Evolutionary conservation across 1,140 invertebrate species (phyloP), one percentile per base, ranked within the genome.

Genomic region (Diploscapter pachys): DNA sequence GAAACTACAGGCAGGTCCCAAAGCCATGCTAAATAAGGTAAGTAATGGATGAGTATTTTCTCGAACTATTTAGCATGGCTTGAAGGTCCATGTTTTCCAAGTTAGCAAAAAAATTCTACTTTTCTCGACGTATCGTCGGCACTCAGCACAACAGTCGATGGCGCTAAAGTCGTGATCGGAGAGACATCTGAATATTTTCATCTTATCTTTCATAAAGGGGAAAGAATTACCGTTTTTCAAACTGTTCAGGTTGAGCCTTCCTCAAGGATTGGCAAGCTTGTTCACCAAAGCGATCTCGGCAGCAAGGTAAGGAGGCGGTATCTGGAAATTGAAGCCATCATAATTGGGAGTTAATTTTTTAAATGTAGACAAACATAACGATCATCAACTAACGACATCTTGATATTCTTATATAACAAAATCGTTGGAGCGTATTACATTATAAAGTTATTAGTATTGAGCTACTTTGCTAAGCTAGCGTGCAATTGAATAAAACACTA

Each of bases 81-180:
- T 59, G 9, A 59, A 59, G 31, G 6, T 64, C n/a, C 1, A 64
- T 64, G 6, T 6, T 64, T 64, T 8, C 31, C 13, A 31, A 8
- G 63, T 1, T 6, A 31, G 31, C 4, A 51, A 51, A 67, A 67
- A 11, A 53, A 4, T 11, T 13, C 9, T 31, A 4, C 53, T 61
- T 48, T 62, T 78, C 78, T 63, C 49, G 55, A 71, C 49, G 76
- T 74, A 59, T 78, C 76, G 57, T 80, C 78, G 62, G 64, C 78
- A 80, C 54, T 80, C 78, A 63, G 66, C 78, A 71, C 78, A 80
- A 52, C 78, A 80, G 59, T 78, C 72, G 3, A 73, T 76, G 4
- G 77, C 59, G 61, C 72, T 75, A 61, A 80, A 80, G 54, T 80
- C 78, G 57, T 80, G 78, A 61, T 80, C 78, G 2, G 67, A 51